Base-by-base conservation (phyloP, 2,888 invertebrate genomes). In the Meloe dianella region DNA sequence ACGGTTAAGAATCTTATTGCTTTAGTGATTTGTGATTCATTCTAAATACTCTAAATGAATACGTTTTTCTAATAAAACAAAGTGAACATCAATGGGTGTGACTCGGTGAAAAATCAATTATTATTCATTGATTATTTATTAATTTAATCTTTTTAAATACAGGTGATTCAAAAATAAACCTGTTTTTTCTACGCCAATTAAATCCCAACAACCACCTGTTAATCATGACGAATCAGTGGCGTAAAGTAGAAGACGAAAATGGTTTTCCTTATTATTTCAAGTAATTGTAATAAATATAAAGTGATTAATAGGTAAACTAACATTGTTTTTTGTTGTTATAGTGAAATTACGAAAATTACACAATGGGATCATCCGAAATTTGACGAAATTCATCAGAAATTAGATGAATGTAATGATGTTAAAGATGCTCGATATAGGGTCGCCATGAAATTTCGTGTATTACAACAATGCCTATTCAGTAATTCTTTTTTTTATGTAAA, bases 361-460 rank as follows among this genome's bases (percentile, higher is more conserved):
- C 86, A 87, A 74, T 87, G 87, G 85, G 87, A 89, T 75, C 89
- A 89, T 79, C 89, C 89, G 22, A 85, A 87, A 69, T 90, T 89
- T 83, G 78, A 82, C 41, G 86, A 86, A 72, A 86, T 90, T 17
- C 84, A 87, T 77, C 85, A 86, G 71, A 83, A 85, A 51, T 80
- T 91, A 29, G 86, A 89, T 72, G 89, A 89, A 65, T 90, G 88
- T 75, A 89, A 91, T 78, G 87, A 86, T 59, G 90, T 94, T 67
- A 90, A 90, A 79, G 93, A 92, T 83, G 89, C 90, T 70, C 89
- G 90, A 2, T 94, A 94, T 79, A 87, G 93, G 72, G 89, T 92
- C 68, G 93, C 93, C 17, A 87, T 90, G 70, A 94, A 94, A 84
- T 85, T 91, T 71, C 83, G 88, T 71, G 85, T 87, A 64, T 79